Evolutionary conservation across 1,140 invertebrate genomes (phyloP).

Genomic region (Apocrypta bakeri): DNA sequence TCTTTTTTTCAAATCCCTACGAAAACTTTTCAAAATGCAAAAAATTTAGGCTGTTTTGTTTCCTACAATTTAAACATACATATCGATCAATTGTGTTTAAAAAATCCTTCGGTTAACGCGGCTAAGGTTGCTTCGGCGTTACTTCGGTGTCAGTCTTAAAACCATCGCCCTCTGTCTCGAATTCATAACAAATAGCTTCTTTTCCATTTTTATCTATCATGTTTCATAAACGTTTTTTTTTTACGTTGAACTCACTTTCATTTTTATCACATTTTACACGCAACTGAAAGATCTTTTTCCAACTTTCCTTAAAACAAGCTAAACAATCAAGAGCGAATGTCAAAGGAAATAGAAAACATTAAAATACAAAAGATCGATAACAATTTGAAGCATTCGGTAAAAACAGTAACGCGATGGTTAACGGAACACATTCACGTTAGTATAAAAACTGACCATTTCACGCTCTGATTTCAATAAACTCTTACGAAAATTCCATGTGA

Average conservation of each 20-base stretch:
- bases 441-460: neutral
- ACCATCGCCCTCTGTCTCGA: conserved; percentile 13
- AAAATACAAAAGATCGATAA: conserved; percentile 7
- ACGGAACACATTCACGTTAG: neutral
- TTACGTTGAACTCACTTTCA: neutral
- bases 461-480: neutral
- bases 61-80: neutral
- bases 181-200: conserved; percentile 15
- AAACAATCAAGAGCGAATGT: neutral
- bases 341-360: neutral
- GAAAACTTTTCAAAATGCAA: neutral
- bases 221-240: neutral
- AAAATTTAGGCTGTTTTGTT: neutral
- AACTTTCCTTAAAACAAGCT: neutral
- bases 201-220: conserved; percentile 8
- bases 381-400: conserved; percentile 3
- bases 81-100: neutral
- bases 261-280: neutral
- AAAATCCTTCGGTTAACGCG: conserved; percentile 16
- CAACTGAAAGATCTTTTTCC: neutral
- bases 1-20: neutral
- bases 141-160: conserved; percentile 22
- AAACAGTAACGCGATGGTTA: neutral
- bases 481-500: neutral
- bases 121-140: conserved; percentile 7